Evolutionary conservation across 2,113 vertebrate genomes (phyloP).

Genomic region (Toxostoma redivivum): DNA sequence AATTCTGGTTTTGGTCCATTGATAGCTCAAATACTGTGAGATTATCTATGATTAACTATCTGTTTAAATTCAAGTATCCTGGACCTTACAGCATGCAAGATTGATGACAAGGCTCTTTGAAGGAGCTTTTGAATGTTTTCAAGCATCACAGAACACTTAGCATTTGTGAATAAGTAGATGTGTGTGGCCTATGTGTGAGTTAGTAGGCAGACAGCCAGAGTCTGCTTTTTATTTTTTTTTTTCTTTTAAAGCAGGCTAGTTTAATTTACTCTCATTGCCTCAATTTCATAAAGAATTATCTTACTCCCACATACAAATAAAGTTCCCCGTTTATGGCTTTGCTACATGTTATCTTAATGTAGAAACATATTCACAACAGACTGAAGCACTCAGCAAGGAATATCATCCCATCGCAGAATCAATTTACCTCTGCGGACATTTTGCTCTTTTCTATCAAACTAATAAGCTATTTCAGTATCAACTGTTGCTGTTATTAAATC

Average conservation of each 20-base stretch:
- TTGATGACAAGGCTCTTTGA: neutral
- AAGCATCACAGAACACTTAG: neutral
- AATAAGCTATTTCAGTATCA: neutral
- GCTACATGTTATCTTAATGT: neutral
- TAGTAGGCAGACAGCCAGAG: neutral
- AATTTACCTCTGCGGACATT: neutral
- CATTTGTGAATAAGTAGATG: neutral
- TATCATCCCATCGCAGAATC: neutral
- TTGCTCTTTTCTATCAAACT: neutral
- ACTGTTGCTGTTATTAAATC: neutral
- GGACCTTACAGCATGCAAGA: neutral
- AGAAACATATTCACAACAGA: neutral
- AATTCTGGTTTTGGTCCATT: neutral
- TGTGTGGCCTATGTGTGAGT: neutral
- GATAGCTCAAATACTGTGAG: neutral
- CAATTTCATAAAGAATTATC: neutral
- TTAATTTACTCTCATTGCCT: neutral
- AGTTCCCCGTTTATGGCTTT: neutral
- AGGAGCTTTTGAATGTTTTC: neutral
- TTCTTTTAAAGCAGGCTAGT: neutral
- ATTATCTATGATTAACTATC: neutral
- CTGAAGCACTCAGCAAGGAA: neutral
- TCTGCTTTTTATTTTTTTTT: neutral
- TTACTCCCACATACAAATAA: neutral
- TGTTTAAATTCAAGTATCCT: neutral